Evolutionary conservation across 2,797 vertebrate genomes (phyloP).

Genomic region (Enteromius trimaculatus): DNA sequence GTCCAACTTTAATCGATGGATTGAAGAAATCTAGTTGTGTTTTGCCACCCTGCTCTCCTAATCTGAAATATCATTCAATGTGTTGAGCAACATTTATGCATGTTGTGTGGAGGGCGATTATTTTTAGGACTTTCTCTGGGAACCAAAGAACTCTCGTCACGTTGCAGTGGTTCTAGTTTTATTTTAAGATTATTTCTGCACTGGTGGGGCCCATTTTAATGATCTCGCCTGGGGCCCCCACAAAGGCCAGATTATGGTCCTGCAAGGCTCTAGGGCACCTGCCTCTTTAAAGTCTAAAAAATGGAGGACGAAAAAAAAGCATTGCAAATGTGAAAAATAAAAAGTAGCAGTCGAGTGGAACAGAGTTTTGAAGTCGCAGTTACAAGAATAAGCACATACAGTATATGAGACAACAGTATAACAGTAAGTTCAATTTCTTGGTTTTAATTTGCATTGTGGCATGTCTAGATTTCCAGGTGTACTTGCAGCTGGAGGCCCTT

Average conservation of each 20-base stretch:
- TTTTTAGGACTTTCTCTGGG: conserved; percentile 11
- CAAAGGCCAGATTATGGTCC: conserved; percentile 6
- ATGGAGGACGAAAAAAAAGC: background rate
- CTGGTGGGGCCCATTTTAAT: conserved; percentile 15
- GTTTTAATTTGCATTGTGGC: background rate
- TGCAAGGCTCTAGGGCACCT: background rate
- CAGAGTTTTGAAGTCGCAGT: background rate
- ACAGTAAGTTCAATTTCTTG: background rate
- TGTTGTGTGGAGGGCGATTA: background rate
- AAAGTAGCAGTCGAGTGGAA: background rate
- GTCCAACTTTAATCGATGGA: conserved; percentile 5
- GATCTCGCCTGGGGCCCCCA: conserved; percentile 13
- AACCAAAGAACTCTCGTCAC: background rate
- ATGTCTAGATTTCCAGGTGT: background rate
- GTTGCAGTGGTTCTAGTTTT: background rate
- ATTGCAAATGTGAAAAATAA: background rate
- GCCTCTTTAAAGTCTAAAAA: background rate
- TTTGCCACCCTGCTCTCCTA: background rate
- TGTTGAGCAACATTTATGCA: conserved; percentile 9
- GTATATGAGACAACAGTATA: background rate
- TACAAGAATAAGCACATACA: background rate
- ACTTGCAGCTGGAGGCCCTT: background rate
- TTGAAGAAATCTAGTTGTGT: background rate
- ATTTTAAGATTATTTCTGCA: conserved; percentile 1
- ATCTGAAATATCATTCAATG: background rate